Conservation (phyloP, 2,797 vertebrate species). For the Podarcis lilfordi region DNA sequence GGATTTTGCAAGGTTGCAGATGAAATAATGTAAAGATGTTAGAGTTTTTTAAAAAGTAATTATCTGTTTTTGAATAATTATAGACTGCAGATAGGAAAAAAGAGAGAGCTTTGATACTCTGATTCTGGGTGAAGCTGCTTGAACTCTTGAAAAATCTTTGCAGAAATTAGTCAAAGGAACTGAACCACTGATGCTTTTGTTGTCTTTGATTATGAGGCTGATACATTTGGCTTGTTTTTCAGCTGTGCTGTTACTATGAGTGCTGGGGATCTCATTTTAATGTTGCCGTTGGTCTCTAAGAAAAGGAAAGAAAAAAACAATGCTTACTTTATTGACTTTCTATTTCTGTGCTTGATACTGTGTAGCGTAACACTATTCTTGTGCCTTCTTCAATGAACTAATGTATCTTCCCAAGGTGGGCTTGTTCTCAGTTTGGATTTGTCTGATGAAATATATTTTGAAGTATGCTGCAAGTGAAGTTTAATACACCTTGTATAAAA, state of each 20-base stretch:
- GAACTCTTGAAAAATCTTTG: not conserved
- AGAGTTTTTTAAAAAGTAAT: not conserved
- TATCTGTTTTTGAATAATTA: not conserved
- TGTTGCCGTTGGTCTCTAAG: not conserved
- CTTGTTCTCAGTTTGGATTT: not conserved
- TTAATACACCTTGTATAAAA: not conserved
- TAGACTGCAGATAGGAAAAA: not conserved
- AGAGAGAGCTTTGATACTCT: not conserved
- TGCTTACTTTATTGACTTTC: fast-evolving
- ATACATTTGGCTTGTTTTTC: not conserved
- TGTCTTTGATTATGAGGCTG: not conserved
- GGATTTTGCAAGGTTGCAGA: not conserved
- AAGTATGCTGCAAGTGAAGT: not conserved
- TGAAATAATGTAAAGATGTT: not conserved
- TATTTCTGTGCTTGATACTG: not conserved
- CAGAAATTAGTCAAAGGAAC: not conserved
- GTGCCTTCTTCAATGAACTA: not conserved
- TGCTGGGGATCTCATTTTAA: not conserved
- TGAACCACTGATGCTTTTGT: not conserved
- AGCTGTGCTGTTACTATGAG: not conserved
- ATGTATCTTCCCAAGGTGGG: not conserved
- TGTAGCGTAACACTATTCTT: not conserved
- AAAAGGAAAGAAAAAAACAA: not conserved
- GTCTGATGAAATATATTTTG: not conserved
- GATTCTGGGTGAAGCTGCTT: slow-evolving; percentile 1